phyloP scores from a whole-genome alignment of 2,113 vertebrate species.

The Phaethon lepturus region DNA sequence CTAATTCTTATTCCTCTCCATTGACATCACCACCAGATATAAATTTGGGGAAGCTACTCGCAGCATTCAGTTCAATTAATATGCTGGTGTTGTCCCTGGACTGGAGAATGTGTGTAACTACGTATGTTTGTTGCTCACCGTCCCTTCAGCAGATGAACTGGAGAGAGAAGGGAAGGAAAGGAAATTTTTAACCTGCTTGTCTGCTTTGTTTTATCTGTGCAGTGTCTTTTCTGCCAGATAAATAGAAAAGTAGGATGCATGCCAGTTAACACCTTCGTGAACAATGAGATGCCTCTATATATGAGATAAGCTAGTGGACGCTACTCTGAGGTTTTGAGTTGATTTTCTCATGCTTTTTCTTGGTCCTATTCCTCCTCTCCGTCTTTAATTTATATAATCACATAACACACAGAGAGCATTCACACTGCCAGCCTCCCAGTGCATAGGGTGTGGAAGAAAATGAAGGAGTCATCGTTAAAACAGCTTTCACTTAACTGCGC shows the following conservation, averaged over 20 bases:
- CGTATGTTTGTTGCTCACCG: accelerated
- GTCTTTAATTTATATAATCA: not conserved
- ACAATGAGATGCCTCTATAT: not conserved
- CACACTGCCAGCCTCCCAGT: not conserved
- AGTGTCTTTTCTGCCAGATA: not conserved
- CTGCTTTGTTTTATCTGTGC: not conserved
- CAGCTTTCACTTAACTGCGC: not conserved
- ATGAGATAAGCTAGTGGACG: not conserved
- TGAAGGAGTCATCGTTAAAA: not conserved
- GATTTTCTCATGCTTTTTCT: not conserved
- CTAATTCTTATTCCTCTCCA: not conserved
- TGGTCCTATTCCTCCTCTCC: not conserved
- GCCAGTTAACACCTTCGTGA: not conserved
- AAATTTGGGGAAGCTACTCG: not conserved
- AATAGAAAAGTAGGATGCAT: not conserved
- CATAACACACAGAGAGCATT: accelerated
- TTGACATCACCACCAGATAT: not conserved
- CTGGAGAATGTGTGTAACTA: not conserved
- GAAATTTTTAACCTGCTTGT: not conserved
- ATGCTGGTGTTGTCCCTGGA: not conserved
- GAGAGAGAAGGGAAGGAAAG: not conserved
- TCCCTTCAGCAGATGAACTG: not conserved
- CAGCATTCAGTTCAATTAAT: not conserved
- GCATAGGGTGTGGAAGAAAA: not conserved
- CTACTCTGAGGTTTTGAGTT: not conserved